Percentiles rank a stretch among this genome's conserved stretches.
These are phyloP conservation scores for Astyanax mexicanus DNA, from an alignment of 2,797 vertebrate genomes.

Conservation along the genomic window DNA sequence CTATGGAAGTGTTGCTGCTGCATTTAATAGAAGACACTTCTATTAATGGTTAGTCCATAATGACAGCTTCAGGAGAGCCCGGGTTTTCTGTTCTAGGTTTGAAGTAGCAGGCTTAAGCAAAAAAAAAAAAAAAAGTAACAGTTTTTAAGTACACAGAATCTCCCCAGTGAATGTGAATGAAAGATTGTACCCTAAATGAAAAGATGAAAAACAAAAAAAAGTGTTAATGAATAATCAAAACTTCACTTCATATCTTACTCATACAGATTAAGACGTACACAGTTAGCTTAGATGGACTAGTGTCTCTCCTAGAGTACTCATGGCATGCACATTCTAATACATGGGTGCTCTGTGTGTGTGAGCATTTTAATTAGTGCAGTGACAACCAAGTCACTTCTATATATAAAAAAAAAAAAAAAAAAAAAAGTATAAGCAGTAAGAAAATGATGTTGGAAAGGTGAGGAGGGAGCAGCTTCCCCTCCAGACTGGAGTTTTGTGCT, in stretches of 20 bases:
- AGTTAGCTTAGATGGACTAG: slow-evolving; percentile 24
- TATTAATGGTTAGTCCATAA: slow-evolving; percentile 6
- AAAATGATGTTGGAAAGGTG: slow-evolving; percentile 13
- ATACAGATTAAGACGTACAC: slow-evolving; percentile 15
- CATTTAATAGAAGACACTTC: background rate
- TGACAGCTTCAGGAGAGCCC: background rate
- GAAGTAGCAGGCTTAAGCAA: slow-evolving; percentile 6
- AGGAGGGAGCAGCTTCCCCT: background rate
- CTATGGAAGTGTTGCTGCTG: background rate
- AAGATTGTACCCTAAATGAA: background rate
- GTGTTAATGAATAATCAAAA: slow-evolving; percentile 18
- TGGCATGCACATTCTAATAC: slow-evolving; percentile 37
- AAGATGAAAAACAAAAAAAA: too few species aligned
- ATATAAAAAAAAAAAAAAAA: background rate
- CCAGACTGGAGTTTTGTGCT: slow-evolving; percentile 21
- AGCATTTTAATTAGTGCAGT: slow-evolving; percentile 10
- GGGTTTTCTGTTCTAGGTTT: background rate
- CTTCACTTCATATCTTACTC: background rate
- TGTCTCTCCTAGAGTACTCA: slow-evolving; percentile 20
- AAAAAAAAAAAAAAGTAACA: background rate
- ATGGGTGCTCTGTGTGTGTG: slow-evolving; percentile 16
- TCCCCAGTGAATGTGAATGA: background rate
- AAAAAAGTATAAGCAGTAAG: background rate
- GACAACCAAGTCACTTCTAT: background rate
- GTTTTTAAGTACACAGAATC: background rate